These are phyloP conservation scores for Sesamia nonagrioides DNA, from an alignment of 1,140 invertebrate genomes.

Conservation along the genomic window DNA sequence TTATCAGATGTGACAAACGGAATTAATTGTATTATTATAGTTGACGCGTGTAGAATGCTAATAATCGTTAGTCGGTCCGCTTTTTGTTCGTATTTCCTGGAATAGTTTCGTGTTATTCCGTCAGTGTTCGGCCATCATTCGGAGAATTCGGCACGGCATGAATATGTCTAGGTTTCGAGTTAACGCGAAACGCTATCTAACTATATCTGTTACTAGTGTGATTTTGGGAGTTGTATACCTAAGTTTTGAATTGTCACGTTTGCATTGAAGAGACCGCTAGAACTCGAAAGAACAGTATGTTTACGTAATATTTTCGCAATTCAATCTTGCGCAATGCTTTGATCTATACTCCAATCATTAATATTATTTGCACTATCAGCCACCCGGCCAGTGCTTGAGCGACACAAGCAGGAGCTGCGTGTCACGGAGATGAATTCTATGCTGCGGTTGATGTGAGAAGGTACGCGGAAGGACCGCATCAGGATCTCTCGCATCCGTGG, in stretches of 20 bases:
- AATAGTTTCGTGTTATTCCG: constrained; percentile 75
- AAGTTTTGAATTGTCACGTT: constrained; percentile 19
- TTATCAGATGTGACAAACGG: constrained; percentile 79
- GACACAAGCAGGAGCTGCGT: no score
- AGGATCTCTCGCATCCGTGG: no score
- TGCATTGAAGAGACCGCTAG: constrained; percentile 4
- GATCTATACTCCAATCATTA: background rate
- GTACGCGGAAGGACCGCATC: no score
- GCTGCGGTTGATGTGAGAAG: no score
- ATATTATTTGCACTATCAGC: background rate
- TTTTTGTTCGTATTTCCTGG: constrained; percentile 75
- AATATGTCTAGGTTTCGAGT: constrained; percentile 63
- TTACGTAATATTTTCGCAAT: background rate
- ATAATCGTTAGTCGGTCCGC: constrained; percentile 65
- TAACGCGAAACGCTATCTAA: constrained; percentile 17
- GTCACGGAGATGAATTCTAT: no score
- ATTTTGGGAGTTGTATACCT: background rate
- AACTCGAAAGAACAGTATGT: background rate
- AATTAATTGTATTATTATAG: constrained; percentile 86
- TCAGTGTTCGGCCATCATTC: constrained; percentile 62
- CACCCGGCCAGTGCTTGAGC: no score
- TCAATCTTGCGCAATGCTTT: background rate
- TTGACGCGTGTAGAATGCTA: constrained; percentile 69
- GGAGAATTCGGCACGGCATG: constrained; percentile 58
- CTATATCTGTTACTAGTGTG: constrained; percentile 27